A percentile compares a stretch with the other conserved stretches of the same genome.
Evolutionary conservation across 30 jellyfish, hydroid and myxozoan genomes (phyloP).

Genomic region (Nemopilema nomurai): DNA sequence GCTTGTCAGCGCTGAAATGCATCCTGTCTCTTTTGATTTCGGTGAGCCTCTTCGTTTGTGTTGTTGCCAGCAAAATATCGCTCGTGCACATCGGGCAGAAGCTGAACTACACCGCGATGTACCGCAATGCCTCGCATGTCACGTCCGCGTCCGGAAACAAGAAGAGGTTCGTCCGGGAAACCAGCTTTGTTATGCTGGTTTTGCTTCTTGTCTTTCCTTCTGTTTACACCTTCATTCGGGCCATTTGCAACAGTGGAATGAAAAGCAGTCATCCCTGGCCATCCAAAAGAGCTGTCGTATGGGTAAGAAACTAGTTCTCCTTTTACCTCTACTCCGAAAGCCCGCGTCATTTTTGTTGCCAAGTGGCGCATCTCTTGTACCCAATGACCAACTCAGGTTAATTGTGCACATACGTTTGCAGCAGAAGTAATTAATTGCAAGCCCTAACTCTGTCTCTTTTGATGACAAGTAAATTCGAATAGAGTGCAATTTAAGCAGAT

Average conservation of each 20-base stretch:
- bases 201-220: constrained; percentile 71
- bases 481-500: too few species aligned
- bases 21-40: constrained; percentile 65
- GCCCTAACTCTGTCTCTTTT: too few species aligned
- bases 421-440: too few species aligned
- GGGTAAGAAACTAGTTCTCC: constrained; percentile 60
- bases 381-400: too few species aligned
- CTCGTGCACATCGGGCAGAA: constrained; percentile 74
- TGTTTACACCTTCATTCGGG: constrained; percentile 49
- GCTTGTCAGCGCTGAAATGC: constrained; percentile 68
- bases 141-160: background rate
- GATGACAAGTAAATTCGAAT: too few species aligned
- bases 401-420: too few species aligned
- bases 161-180: constrained; percentile 42
- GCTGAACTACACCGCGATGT: constrained; percentile 13
- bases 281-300: constrained; percentile 68
- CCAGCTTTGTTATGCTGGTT: constrained; percentile 74
- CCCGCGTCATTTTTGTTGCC: too few species aligned
- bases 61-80: constrained; percentile 79
- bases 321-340: too few species aligned
- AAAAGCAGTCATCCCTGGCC: constrained; percentile 96
- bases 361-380: too few species aligned
- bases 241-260: constrained; percentile 62
- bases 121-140: background rate
- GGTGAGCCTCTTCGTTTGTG: constrained; percentile 59